Conservation (phyloP, 23 tunicate species). For the Phallusia fumigata region DNA sequence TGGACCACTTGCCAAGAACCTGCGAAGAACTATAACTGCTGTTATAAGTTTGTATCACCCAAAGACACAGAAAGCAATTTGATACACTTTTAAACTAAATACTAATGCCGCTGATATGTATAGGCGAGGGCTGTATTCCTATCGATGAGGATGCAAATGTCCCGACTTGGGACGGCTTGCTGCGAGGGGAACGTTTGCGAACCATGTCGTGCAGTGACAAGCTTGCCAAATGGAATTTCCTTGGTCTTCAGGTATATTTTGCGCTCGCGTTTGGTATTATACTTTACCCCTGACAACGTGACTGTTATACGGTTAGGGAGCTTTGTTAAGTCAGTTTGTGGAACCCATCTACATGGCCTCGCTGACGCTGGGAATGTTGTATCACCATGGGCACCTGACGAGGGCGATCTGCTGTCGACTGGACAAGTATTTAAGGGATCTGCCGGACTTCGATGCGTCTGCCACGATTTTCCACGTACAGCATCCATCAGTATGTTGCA, state of each 20-base stretch:
- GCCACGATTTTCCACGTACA: constrained; percentile 21
- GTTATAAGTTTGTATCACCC: no score
- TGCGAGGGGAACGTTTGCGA: constrained; percentile 75
- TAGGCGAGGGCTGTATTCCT: constrained; percentile 96
- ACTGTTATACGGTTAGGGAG: constrained; percentile 34
- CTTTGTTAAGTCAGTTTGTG: constrained; percentile 58
- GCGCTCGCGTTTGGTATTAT: not conserved
- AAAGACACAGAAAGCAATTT: no score
- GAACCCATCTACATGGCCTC: constrained; percentile 72
- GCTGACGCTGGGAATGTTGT: constrained; percentile 71
- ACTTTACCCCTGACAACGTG: no score
- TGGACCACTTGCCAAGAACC: no score
- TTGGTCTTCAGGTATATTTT: constrained; percentile 59
- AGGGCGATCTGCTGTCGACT: constrained; percentile 83
- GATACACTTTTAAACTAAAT: no score
- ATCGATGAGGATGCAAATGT: constrained; percentile 64
- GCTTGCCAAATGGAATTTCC: constrained; percentile 83
- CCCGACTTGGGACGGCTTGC: constrained; percentile 83
- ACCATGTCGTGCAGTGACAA: constrained; percentile 91
- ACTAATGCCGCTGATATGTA: no score
- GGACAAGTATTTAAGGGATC: constrained; percentile 23
- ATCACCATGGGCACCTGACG: constrained; percentile 74
- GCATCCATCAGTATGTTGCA: constrained; percentile 43
- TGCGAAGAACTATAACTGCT: no score
- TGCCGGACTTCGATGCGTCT: not conserved